A percentile compares a stretch with the other conserved stretches of the same genome.
Conservation (phyloP, 1,140 invertebrate species). For the Dolichoris vasculosae region DNA sequence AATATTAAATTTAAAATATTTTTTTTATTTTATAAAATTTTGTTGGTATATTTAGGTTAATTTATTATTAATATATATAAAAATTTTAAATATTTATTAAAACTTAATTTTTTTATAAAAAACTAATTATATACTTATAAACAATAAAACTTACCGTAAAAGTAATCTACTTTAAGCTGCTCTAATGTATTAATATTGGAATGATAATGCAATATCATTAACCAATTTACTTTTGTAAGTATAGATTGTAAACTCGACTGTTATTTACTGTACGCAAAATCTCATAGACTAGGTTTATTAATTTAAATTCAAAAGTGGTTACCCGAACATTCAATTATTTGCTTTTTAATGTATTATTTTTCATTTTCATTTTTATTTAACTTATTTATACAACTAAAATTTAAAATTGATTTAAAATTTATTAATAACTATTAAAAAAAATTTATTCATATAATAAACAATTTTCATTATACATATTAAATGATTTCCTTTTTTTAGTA, state of each 20-base stretch:
- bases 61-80: neutral
- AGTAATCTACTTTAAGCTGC: constrained; percentile 20
- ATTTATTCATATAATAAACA: too few species aligned
- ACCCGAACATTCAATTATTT: too few species aligned
- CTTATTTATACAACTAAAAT: too few species aligned
- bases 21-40: constrained; percentile 12
- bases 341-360: too few species aligned
- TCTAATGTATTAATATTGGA: constrained; percentile 16
- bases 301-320: too few species aligned
- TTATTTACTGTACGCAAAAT: too few species aligned
- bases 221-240: neutral
- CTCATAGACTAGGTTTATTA: too few species aligned
- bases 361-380: too few species aligned
- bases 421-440: too few species aligned
- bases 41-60: neutral
- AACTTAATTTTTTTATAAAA: neutral
- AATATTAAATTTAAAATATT: neutral
- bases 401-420: too few species aligned
- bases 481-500: too few species aligned
- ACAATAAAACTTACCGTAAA: constrained; percentile 23
- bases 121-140: neutral
- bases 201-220: constrained; percentile 49
- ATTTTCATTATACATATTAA: too few species aligned
- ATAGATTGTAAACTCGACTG: constrained; percentile 38
- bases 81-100: neutral